Conservation (phyloP, 1,140 invertebrate species). For the Camponotus floridanus region DNA sequence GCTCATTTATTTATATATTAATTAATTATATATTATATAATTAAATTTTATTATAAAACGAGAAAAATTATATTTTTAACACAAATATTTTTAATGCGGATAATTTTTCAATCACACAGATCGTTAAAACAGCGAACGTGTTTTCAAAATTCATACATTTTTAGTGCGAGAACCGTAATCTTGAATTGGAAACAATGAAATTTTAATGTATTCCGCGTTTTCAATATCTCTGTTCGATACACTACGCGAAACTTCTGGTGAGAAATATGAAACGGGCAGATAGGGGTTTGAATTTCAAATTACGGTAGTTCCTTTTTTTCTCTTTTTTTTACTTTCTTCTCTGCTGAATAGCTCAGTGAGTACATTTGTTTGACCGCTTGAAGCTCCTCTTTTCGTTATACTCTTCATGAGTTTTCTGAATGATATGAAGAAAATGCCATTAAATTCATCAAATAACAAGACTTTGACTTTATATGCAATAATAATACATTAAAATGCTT, state of each 20-base stretch:
- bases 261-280: slow-evolving; percentile 18
- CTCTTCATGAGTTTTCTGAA: too few relatives aligned
- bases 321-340: slow-evolving; percentile 9
- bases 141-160: background rate
- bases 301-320: slow-evolving; percentile 23
- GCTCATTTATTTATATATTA: background rate
- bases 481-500: background rate
- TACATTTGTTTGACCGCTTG: slow-evolving; percentile 51
- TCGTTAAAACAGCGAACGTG: background rate
- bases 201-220: slow-evolving; percentile 50
- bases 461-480: background rate
- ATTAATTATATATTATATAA: background rate
- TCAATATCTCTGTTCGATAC: slow-evolving; percentile 36
- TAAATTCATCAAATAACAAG: slow-evolving; percentile 31
- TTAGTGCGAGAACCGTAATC: slow-evolving; percentile 27
- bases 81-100: background rate
- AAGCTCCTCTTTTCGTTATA: slow-evolving; percentile 29
- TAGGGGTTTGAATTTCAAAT: slow-evolving; percentile 69
- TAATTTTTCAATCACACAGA: background rate
- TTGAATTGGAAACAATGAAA: slow-evolving; percentile 66
- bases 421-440: slow-evolving; percentile 32
- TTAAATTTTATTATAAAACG: background rate
- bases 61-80: background rate
- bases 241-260: slow-evolving; percentile 34
- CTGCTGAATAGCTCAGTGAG: slow-evolving; percentile 21